Evolutionary conservation across 1,140 invertebrate genomes (phyloP), one percentile per base, ranked within the genome.

Genomic region (Hyles vespertilio): DNA sequence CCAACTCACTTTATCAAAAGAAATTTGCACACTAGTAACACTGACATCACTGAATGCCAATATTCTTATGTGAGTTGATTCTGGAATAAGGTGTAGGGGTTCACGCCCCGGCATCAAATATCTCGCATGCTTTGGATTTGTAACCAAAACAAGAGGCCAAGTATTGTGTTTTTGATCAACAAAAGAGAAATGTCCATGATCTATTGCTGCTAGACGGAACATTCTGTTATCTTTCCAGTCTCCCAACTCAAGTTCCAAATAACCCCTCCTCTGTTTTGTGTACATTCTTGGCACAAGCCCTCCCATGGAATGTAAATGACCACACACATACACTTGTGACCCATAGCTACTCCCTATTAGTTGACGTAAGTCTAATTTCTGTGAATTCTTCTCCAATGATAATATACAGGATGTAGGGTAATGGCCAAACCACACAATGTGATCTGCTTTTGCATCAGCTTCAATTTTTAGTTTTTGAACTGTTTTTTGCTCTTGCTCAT

Each of bases 211-310:
- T 32, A 98, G 75, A 12, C 97, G 92, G 89, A 93, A 97, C 94
- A 95, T 92, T 89, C 97, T 91, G 78, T 95, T 96, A 77, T 97
- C 95, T 89, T 97, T 98, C 97, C 97, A 98, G 90, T 98, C 97
- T 32, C 93, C 96, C 45, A 98, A 89, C 90, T 98, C 97, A 49
- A 98, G 87, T 89, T 98, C 97, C 56, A 98, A 88, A 77, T 93
- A 95, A n/a, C 97, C 96, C 63, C 90, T 91, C 61, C 94, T 92
- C 77, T 97, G 96, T 65, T 95, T 89, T 2, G 96, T 95, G 74
- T 98, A 97, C 97, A 98, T 98, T 63, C 94, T 91, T 9, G 93
- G 93, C 3, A 96, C 92, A 3, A 94, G 68, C 5, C 95, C 95
- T 57, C 92, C 94, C 64, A 98, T 90, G 6, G 93, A 95, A 83